A percentile compares a stretch with the other conserved stretches of the same genome.
phyloP scores from a whole-genome alignment of 2,113 vertebrate species.

The Zingel zingel region DNA sequence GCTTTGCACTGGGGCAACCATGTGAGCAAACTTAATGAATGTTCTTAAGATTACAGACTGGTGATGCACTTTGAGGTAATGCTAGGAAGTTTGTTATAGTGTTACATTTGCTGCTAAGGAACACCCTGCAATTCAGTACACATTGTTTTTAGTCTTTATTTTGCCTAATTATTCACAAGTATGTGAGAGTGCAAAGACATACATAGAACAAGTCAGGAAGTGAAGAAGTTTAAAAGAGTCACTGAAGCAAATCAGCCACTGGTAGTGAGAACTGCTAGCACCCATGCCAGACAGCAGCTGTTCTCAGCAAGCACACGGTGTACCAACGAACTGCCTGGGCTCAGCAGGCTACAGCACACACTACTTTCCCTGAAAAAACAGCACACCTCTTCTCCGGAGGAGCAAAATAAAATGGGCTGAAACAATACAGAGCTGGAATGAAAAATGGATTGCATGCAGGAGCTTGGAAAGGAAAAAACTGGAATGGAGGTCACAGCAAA shows the following conservation, averaged over 20 bases:
- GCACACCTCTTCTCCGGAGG: conserved; percentile 43
- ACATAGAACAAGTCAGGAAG: conserved; percentile 6
- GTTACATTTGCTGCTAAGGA: conserved; percentile 19
- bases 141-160: neutral
- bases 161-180: neutral
- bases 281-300: conserved; percentile 58
- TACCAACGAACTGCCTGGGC: conserved; percentile 60
- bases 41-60: conserved; percentile 40
- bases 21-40: conserved; percentile 61
- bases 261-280: conserved; percentile 35
- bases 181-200: conserved; percentile 3
- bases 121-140: neutral
- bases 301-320: conserved; percentile 59
- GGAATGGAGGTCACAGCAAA: conserved; percentile 49
- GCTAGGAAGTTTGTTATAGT: conserved; percentile 36
- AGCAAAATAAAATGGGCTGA: conserved; percentile 52
- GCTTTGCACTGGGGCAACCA: conserved; percentile 24
- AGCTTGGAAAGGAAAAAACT: conserved; percentile 24
- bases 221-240: conserved; percentile 35
- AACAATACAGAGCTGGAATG: conserved; percentile 57
- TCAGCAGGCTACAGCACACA: conserved; percentile 59
- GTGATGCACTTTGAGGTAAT: conserved; percentile 35
- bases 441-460: conserved; percentile 55
- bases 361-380: conserved; percentile 42
- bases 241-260: conserved; percentile 31